phyloP scores from a whole-genome alignment of 53 echinoderm and acorn worm genomes.

The Hippasteria phrygiana region DNA sequence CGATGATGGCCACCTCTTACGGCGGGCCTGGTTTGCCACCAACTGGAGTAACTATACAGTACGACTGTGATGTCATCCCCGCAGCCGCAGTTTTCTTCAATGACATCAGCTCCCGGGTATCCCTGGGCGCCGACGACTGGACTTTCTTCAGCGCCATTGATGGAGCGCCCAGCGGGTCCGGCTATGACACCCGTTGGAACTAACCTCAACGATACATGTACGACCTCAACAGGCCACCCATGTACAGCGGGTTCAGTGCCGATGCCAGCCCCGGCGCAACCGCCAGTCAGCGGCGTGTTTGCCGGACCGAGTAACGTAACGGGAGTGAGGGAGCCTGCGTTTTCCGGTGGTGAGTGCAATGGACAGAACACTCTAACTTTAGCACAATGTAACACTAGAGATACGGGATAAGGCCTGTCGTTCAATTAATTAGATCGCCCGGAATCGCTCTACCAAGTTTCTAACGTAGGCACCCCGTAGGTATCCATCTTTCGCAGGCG shows the following conservation, averaged over 20 bases:
- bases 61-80: neutral
- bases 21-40: neutral
- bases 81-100: neutral
- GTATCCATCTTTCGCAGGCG: neutral
- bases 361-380: neutral
- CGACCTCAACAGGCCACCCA: too few species aligned
- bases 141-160: neutral
- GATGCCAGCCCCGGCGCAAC: neutral
- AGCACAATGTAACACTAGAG: neutral
- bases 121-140: neutral
- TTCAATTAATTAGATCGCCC: neutral
- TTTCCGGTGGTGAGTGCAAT: neutral
- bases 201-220: too few species aligned
- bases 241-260: neutral
- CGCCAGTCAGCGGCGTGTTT: neutral
- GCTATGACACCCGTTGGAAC: too few species aligned
- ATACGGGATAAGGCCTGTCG: neutral
- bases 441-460: neutral
- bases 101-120: neutral
- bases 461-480: neutral
- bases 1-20: neutral
- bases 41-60: neutral
- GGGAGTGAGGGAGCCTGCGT: neutral
- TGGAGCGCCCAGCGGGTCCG: neutral
- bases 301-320: neutral